Evolutionary conservation across 2,797 vertebrate species (phyloP), one percentile per base, ranked within the genome.

Genomic region (Neosilurus hyrtlii): DNA sequence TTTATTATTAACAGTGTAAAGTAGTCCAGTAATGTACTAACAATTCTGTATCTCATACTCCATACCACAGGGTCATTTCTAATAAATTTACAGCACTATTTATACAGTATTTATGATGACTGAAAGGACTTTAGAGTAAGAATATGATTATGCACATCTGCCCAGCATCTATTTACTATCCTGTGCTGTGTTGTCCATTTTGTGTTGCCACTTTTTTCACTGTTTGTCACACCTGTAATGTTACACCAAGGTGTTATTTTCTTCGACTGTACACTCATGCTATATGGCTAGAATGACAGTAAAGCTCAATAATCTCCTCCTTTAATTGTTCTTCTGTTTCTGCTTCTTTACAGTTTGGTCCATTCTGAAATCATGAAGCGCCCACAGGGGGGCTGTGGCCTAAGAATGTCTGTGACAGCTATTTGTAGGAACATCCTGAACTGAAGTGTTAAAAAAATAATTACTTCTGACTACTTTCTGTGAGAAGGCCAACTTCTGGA

Each of bases 371-470:
- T 49, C 35, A 66, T 66, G 24, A 68, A 37, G 30, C 61, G n/a
- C 49, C 20, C 61, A 56, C 63, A 70, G 51, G 61, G 57, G 62
- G 63, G 62, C 62, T 52, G 26, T 37, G 73, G 30, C 73, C 18
- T 54, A 37, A 22, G 10, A 22, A 18, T 79, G 79, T n/a, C 71
- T 80, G 52, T 81, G 73, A 74, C 77, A 79, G 62, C 62, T 70
- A 81, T 84, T 61, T 67, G 65, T 54, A 81, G 54, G n/a, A 26
- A 63, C 4, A 26, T 56, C 68, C 57, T 26, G 15, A 30, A 54
- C 62, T 52, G 62, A 54, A 79, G 77, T 35, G 49, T 22, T 54
- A 62, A 79, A 65, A 65, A 79, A 79, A 79, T 66, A 79, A 79
- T 79, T 79, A 79, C 62, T 79, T 66, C 62, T 11, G 15, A 65